These are phyloP conservation scores for Perithous albicinctus DNA, from an alignment of 2,888 invertebrate species.

Conservation along the genomic window DNA sequence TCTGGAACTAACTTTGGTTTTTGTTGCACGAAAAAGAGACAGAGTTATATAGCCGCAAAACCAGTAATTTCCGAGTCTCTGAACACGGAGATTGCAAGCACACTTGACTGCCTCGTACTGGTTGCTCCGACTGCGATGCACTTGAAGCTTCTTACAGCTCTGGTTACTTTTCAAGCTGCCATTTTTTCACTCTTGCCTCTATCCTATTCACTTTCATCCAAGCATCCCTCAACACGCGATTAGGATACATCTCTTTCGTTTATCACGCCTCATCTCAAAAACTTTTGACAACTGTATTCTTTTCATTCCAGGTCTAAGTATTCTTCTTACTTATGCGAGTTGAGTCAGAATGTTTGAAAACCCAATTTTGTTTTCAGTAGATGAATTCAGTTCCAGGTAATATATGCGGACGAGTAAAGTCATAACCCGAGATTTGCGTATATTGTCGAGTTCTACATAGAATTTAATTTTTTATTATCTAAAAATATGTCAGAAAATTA, in stretches of 20 bases:
- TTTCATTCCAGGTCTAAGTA: too few relatives aligned
- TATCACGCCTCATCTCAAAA: neutral
- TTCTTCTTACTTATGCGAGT: too few relatives aligned
- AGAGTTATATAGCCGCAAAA: slow-evolving; percentile 14
- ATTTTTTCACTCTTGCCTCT: neutral
- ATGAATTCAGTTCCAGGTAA: too few relatives aligned
- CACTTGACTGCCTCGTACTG: slow-evolving; percentile 31
- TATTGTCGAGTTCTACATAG: too few relatives aligned
- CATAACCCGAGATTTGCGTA: too few relatives aligned
- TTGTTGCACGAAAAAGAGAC: slow-evolving; percentile 37
- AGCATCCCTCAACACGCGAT: neutral
- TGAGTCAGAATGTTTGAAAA: too few relatives aligned
- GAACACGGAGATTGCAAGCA: slow-evolving; percentile 33
- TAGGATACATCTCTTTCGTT: neutral
- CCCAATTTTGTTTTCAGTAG: too few relatives aligned
- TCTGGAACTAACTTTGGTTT: slow-evolving; percentile 45
- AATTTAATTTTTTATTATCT: too few relatives aligned
- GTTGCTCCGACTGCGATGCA: neutral
- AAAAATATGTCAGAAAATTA: too few relatives aligned
- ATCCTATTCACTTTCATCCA: neutral
- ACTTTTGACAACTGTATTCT: neutral
- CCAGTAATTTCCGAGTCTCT: slow-evolving; percentile 45
- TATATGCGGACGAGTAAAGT: too few relatives aligned
- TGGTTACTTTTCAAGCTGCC: slow-evolving; percentile 11
- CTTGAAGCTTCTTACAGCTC: neutral